Evolutionary conservation across 2,888 invertebrate genomes (phyloP).

Genomic region (Cybosia mesomella): DNA sequence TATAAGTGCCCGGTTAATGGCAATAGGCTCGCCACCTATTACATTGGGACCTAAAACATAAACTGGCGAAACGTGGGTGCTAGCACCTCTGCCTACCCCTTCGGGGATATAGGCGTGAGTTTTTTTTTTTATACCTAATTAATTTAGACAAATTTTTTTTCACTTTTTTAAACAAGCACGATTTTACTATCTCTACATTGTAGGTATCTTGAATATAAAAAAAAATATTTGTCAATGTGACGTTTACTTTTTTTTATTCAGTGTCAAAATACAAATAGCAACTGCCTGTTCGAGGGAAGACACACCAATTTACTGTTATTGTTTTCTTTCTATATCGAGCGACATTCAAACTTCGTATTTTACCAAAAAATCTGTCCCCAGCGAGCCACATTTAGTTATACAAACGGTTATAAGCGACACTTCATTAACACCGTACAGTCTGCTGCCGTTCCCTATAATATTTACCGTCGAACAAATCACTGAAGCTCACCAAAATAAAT

Average conservation of each 20-base stretch:
- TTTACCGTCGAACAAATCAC: constrained; percentile 82
- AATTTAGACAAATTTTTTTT: no score
- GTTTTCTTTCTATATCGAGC: constrained; percentile 38
- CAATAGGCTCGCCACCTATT: no score
- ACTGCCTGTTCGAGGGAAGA: constrained; percentile 8
- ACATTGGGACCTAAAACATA: no score
- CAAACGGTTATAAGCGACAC: constrained; percentile 58
- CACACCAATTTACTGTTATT: constrained; percentile 29
- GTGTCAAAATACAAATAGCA: constrained; percentile 1
- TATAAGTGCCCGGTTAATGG: no score
- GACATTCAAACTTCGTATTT: constrained; percentile 42
- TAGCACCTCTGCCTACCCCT: no score
- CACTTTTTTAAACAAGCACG: no score
- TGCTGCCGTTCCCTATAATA: constrained; percentile 56
- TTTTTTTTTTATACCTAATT: no score
- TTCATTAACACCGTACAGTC: constrained; percentile 70
- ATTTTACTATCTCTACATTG: no score
- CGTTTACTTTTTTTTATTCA: background rate
- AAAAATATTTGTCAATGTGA: background rate
- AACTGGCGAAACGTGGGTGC: no score
- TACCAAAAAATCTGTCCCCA: constrained; percentile 58
- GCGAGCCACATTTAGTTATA: constrained; percentile 51
- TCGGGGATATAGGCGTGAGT: no score
- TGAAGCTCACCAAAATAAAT: constrained; percentile 79
- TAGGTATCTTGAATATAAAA: no score